A percentile compares a stretch with the other conserved stretches of the same genome.
These are phyloP conservation scores for Hapalemur alaotrensis DNA, from an alignment of 2,797 vertebrate species.

Conservation along the genomic window DNA sequence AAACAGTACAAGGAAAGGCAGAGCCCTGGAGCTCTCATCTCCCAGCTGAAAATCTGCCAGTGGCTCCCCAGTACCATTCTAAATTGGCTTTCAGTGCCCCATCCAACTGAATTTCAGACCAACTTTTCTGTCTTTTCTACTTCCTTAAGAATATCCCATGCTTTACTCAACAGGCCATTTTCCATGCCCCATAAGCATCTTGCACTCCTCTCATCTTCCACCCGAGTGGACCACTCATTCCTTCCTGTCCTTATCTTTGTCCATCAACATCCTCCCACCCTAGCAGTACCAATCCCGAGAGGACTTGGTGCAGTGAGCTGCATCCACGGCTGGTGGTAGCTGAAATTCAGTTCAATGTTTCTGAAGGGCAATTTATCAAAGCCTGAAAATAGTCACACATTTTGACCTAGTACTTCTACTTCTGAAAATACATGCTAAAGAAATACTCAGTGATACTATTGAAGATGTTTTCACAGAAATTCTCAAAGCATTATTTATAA, in stretches of 20 bases:
- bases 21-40: background rate
- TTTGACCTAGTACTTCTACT: conserved; percentile 40
- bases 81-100: background rate
- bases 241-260: background rate
- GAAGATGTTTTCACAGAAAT: background rate
- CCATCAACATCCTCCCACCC: background rate
- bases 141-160: background rate
- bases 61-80: background rate
- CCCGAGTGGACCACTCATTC: background rate
- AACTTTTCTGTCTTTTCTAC: background rate
- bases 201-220: background rate
- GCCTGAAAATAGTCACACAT: conserved; percentile 1
- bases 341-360: conserved; percentile 2
- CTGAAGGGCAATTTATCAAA: background rate
- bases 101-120: background rate
- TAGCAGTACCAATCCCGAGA: background rate
- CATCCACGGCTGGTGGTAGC: background rate
- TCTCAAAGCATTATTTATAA: background rate
- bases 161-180: background rate
- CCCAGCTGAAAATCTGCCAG: background rate
- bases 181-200: background rate
- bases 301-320: background rate
- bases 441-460: background rate
- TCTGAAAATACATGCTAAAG: background rate
- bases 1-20: background rate